These are phyloP conservation scores for Ceyx margarethae DNA, from an alignment of 2,113 vertebrate species.

Conservation along the genomic window DNA sequence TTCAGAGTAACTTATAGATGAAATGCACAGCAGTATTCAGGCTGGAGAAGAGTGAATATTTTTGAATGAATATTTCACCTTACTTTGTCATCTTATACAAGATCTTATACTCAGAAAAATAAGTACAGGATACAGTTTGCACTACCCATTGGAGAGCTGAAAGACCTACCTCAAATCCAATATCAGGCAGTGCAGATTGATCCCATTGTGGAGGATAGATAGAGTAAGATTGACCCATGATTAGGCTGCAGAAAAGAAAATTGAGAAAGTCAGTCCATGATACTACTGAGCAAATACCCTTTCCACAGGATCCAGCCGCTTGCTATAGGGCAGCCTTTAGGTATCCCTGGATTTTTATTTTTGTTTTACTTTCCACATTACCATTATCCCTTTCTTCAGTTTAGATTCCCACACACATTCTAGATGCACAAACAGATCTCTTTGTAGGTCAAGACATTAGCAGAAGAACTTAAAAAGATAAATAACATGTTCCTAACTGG, in stretches of 20 bases:
- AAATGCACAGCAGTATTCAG: background rate
- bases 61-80: background rate
- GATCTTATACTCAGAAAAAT: background rate
- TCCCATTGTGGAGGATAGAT: slow-evolving; percentile 57
- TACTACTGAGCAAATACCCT: background rate
- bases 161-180: slow-evolving; percentile 46
- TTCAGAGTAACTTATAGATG: background rate
- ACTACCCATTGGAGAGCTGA: too few species aligned
- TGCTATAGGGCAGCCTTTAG: background rate
- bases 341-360: background rate
- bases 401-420: background rate
- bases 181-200: slow-evolving; percentile 45
- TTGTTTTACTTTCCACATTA: background rate
- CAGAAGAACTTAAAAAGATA: background rate
- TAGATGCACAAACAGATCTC: background rate
- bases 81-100: background rate
- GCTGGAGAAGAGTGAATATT: background rate
- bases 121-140: background rate
- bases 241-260: background rate
- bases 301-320: background rate
- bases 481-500: background rate
- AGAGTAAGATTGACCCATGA: background rate
- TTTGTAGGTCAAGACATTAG: background rate
- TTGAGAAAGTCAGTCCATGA: background rate
- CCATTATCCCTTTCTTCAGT: background rate